phyloP scores from a whole-genome alignment of 2,888 invertebrate species.

The Platycheirus rosarum region DNA sequence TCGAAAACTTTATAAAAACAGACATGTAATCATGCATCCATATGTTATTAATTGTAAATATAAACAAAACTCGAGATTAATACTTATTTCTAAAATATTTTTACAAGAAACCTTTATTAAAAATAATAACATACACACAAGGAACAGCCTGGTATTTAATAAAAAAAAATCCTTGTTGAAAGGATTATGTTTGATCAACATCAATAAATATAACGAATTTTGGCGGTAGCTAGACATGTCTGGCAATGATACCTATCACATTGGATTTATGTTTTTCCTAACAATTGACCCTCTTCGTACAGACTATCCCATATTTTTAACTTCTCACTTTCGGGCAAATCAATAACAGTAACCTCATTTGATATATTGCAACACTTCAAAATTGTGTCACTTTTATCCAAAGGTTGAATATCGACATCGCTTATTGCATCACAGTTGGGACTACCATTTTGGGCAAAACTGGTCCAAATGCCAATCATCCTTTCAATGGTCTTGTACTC shows the following conservation, averaged over 20 bases:
- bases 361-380: conserved; percentile 79
- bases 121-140: no score
- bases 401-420: conserved; percentile 76
- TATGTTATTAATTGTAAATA: no score
- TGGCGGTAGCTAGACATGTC: conserved; percentile 41
- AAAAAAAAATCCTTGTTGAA: not conserved
- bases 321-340: conserved; percentile 77
- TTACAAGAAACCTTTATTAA: no score
- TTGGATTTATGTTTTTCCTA: conserved; percentile 43
- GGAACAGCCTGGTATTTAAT: conserved; percentile 12
- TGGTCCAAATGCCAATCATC: conserved; percentile 80
- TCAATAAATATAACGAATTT: conserved; percentile 35
- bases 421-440: conserved; percentile 78
- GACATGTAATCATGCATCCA: no score
- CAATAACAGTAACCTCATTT: conserved; percentile 77
- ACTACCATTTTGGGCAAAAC: conserved; percentile 79
- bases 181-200: not conserved
- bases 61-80: no score
- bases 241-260: not conserved
- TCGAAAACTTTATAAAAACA: no score
- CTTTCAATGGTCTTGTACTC: conserved; percentile 80
- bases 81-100: no score
- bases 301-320: conserved; percentile 79
- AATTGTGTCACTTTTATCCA: conserved; percentile 66
- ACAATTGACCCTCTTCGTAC: conserved; percentile 75